Evolutionary conservation across 2,113 vertebrate species (phyloP).

Genomic region (Phaethornis superciliosus): DNA sequence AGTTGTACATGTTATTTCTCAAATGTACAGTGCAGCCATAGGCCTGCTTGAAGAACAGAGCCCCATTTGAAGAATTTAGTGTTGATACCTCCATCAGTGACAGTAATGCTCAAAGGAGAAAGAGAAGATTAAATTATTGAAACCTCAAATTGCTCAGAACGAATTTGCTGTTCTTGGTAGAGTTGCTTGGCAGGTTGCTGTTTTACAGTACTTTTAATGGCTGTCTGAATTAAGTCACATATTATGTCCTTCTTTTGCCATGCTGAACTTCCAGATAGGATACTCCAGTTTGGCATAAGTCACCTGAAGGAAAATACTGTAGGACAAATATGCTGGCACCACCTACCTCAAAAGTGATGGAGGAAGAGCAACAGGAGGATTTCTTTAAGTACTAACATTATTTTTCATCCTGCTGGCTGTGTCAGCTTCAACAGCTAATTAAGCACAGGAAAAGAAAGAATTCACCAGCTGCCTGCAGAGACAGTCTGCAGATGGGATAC

Average conservation of each 20-base stretch:
- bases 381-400: background rate
- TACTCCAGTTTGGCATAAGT: background rate
- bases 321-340: background rate
- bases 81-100: background rate
- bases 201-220: background rate
- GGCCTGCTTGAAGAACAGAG: background rate
- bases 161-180: background rate
- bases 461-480: conserved; percentile 31
- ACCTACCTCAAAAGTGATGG: background rate
- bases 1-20: background rate
- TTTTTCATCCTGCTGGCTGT: background rate
- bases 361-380: background rate
- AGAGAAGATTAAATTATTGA: background rate
- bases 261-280: background rate
- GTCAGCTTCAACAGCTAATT: conserved; percentile 29
- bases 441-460: conserved; percentile 43
- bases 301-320: background rate
- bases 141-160: background rate
- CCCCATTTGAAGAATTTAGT: background rate
- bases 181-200: background rate
- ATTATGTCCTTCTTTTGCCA: background rate
- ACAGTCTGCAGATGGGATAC: conserved; percentile 18
- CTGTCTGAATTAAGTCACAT: background rate
- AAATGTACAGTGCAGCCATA: no score
- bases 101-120: background rate